These are phyloP conservation scores for Pangasianodon hypophthalmus DNA, from an alignment of 2,113 vertebrate genomes.

Conservation along the genomic window DNA sequence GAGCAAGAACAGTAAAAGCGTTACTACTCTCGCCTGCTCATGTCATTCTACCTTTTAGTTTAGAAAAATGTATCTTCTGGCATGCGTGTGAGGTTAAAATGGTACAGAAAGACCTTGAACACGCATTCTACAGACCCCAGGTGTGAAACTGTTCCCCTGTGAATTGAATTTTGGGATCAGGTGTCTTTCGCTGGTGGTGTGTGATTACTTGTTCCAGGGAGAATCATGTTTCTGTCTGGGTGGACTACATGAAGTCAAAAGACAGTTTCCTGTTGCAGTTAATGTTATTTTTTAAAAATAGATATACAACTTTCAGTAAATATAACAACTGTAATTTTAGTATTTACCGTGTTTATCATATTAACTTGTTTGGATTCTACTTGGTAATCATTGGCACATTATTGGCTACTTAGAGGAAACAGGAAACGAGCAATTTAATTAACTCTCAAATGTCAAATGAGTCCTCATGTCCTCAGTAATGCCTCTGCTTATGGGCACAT, in stretches of 20 bases:
- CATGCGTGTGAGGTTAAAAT: background rate
- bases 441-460: background rate
- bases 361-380: background rate
- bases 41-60: background rate
- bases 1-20: background rate
- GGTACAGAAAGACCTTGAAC: background rate
- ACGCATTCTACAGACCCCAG: background rate
- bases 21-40: background rate
- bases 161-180: conserved; percentile 32
- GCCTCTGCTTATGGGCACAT: background rate
- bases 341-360: background rate
- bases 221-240: conserved; percentile 2
- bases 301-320: background rate
- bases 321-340: background rate
- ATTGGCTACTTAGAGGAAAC: background rate
- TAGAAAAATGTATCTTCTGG: background rate
- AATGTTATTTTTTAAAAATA: background rate
- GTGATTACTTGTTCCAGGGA: conserved; percentile 31
- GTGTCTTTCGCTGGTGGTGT: conserved; percentile 31
- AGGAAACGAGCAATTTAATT: background rate
- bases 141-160: conserved; percentile 27
- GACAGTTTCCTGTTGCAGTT: background rate
- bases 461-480: background rate
- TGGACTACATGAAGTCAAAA: background rate
- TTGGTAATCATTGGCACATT: background rate